Base-by-base conservation (phyloP, 2,797 vertebrate species). In the Cynopterus sphinx region DNA sequence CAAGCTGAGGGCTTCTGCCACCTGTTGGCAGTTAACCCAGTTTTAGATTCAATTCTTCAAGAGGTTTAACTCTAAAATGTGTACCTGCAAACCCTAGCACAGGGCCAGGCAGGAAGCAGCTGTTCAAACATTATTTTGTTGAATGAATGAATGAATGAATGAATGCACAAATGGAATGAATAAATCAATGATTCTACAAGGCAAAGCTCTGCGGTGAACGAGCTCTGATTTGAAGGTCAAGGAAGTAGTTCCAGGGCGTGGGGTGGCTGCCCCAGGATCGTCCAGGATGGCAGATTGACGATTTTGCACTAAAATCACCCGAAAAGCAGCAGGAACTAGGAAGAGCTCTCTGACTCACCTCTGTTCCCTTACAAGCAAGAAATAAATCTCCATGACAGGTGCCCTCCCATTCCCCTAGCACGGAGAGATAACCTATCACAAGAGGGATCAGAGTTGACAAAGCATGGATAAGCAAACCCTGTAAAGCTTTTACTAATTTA, bases 1-100 rank as follows among this genome's bases (percentile, higher is more conserved):
- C 79, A 81, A 26, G 4, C n/a, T 36, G 41, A 61, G 17, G 33
- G 3, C 59, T 96, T 91, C 49, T 26, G 83, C 96, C 93, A 87
- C 70, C 91, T 96, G 89, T 91, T 87, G 94, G 95, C 77, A 46
- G 41, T 67, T 88, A 26, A 31, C 11, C 17, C 39, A 51, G 5
- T 21, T 67, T 86, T 91, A 83, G 63, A 31, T 79, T 96, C 24
- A 71, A 26, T 73, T 93, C 15, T 68, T 85, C 31, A 93, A 88
- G 28, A 22, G 15, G 84, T 73, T 2, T 71, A 43, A 85, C n/a
- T 57, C 12, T 55, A 55, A 78, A 81, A 81, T 87, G 31, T 77
- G 33, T 59, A 51, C 51, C 19, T 86, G 33, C 1, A 89, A 49
- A 78, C 6, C 53, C 21, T 33, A 86, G 22, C 13, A 73, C 36